Conservation (phyloP, 2,888 invertebrate genomes). For the Pyrocoelia pectoralis region DNA sequence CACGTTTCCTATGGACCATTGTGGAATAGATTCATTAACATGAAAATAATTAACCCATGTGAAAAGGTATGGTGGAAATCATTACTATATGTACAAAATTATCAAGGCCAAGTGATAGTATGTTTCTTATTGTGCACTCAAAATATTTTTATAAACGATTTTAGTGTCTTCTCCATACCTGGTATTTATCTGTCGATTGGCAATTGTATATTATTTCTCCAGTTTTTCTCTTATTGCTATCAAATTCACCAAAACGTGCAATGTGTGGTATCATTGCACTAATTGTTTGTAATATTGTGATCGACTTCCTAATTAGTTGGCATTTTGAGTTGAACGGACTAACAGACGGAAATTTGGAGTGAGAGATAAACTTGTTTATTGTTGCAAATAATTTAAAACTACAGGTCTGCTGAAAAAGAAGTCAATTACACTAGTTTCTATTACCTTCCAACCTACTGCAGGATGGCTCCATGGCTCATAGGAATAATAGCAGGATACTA, state of each 20-base stretch:
- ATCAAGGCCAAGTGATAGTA: conserved; percentile 13
- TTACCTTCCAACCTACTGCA: conserved; percentile 39
- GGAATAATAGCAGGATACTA: conserved; percentile 33
- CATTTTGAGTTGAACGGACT: background rate
- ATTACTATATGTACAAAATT: conserved; percentile 39
- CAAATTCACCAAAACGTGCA: conserved; percentile 22
- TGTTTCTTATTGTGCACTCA: background rate
- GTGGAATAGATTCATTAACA: conserved; percentile 20
- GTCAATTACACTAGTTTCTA: conserved; percentile 7
- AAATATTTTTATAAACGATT: conserved; percentile 23
- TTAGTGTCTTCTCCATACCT: conserved; percentile 52
- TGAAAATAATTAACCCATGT: conserved; percentile 28
- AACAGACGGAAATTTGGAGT: background rate
- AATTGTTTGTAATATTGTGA: background rate
- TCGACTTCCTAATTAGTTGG: background rate
- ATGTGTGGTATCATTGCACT: conserved; percentile 1
- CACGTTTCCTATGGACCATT: conserved; percentile 33
- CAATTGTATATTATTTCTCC: conserved; percentile 54
- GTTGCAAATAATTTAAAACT: background rate
- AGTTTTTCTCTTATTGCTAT: conserved; percentile 48
- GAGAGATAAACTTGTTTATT: background rate
- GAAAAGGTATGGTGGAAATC: conserved; percentile 32
- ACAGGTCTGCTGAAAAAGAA: background rate
- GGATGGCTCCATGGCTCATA: conserved; percentile 40
- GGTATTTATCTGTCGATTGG: conserved; percentile 56